Evolutionary conservation across 2,888 invertebrate species (phyloP).

Genomic region (Diarsia dahlii): DNA sequence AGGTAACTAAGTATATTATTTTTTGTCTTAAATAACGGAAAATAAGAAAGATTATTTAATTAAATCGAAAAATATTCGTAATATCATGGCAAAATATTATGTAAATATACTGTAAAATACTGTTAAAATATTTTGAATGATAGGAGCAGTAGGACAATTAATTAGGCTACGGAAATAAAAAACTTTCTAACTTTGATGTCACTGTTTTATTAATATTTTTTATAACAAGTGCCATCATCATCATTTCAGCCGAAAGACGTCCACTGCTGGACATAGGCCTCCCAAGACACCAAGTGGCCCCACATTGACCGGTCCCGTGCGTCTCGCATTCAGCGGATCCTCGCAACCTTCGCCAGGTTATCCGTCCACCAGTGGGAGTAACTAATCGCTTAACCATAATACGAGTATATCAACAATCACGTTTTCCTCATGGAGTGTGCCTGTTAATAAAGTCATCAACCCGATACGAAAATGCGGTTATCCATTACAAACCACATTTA

Average conservation of each 20-base stretch:
- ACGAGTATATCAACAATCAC: not conserved
- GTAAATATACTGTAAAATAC: not conserved
- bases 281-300: no score
- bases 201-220: not conserved
- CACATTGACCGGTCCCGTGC: no score
- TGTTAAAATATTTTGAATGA: not conserved
- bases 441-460: not conserved
- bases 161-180: no score
- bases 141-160: no score
- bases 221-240: not conserved
- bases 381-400: not conserved
- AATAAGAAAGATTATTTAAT: not conserved
- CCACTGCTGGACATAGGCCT: no score
- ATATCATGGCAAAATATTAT: not conserved
- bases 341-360: no score
- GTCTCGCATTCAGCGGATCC: no score
- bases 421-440: conserved; percentile 20
- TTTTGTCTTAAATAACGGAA: not conserved
- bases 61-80: not conserved
- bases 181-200: no score
- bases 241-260: no score
- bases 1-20: not conserved
- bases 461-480: not conserved
- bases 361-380: not conserved
- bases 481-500: not conserved